These are phyloP conservation scores for Paramuricea clavata DNA, from an alignment of 92 coral and sea anemone species.

Conservation along the genomic window DNA sequence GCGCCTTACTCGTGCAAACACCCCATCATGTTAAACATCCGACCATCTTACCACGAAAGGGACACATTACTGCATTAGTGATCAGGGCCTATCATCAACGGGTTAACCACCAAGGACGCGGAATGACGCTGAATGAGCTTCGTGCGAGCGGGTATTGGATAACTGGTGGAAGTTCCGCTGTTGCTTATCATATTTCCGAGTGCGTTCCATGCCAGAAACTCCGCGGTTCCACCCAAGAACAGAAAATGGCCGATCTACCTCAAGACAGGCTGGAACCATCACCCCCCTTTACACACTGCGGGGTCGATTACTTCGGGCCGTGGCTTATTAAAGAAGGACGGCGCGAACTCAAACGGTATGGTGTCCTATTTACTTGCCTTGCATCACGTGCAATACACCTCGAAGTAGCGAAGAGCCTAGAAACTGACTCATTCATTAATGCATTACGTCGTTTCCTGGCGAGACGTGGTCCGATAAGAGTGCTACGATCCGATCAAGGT, in stretches of 20 bases:
- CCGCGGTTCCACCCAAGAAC: conserved; percentile 10
- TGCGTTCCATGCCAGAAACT: conserved; percentile 34
- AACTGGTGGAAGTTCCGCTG: conserved; percentile 44
- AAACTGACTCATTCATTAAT: conserved; percentile 62
- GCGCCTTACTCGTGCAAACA: conserved; percentile 26
- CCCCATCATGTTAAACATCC: conserved; percentile 54
- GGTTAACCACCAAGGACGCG: conserved; percentile 68
- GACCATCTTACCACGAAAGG: conserved; percentile 37
- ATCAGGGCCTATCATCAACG: conserved; percentile 42
- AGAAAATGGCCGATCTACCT: conserved; percentile 59
- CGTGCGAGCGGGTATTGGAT: conserved; percentile 75
- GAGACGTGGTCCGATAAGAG: conserved; percentile 61
- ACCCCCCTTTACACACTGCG: conserved; percentile 60
- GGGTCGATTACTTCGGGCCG: conserved; percentile 60
- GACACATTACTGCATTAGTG: conserved; percentile 31
- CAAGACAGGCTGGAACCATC: conserved; percentile 52
- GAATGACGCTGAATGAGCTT: conserved; percentile 69
- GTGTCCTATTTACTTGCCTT: conserved; percentile 62
- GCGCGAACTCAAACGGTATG: conserved; percentile 40
- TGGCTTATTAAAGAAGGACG: conserved; percentile 61
- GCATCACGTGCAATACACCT: conserved; percentile 24
- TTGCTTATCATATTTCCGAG: conserved; percentile 34
- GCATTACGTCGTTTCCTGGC: conserved; percentile 54
- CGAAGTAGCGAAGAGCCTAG: conserved; percentile 49
- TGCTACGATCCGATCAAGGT: conserved; percentile 55